Base-by-base conservation (phyloP, 2,888 invertebrate species). In the Thymelicus sylvestris region DNA sequence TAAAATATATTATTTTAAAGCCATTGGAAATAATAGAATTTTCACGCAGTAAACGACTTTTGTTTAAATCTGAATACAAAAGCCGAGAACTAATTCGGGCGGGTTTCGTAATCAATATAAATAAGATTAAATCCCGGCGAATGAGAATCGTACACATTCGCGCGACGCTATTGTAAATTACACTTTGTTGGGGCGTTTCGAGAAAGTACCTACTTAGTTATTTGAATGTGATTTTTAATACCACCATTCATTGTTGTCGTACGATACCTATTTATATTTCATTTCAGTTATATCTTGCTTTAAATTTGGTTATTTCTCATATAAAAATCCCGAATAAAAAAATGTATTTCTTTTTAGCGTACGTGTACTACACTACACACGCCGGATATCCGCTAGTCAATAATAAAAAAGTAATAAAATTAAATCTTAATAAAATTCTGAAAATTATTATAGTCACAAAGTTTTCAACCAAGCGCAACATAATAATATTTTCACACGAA, bases 51-150 rank as follows among this genome's bases (percentile, higher is more conserved):
- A 31, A 38, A 57, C 57, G 38, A 57, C 31, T 57, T 57, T 31
- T 38, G 57, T 57, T 57, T 57, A 31, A 57, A 57, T 31, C 57
- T 38, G 38, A 57, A 31, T 68, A 63, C 69, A 69, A 64, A 48
- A 38, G 57, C 63, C 48, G 63, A 64, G 39, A 64, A 63, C 59
- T 64, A 64, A 64, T 38, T 47, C 57, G 15, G 64, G 57, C 47
- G 48, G 63, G 63, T 69, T 64, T 69, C 57, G 48, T 69, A 69
- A 69, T 69, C 57, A 69, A 63, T 63, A 63, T 63, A 68, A 68
- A 68, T 68, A 47, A 68, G 63, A 68, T 68, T 52, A 57, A 68
- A 68, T 63, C 55, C 63, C 19, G 19, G 63, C 55, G 44, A 69
- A 69, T 64, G 69, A 59, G 69, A 57, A 44, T 63, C 55, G 39